Conservation (phyloP, 2,113 vertebrate genomes). For the Brachyhypopomus gauderio region DNA sequence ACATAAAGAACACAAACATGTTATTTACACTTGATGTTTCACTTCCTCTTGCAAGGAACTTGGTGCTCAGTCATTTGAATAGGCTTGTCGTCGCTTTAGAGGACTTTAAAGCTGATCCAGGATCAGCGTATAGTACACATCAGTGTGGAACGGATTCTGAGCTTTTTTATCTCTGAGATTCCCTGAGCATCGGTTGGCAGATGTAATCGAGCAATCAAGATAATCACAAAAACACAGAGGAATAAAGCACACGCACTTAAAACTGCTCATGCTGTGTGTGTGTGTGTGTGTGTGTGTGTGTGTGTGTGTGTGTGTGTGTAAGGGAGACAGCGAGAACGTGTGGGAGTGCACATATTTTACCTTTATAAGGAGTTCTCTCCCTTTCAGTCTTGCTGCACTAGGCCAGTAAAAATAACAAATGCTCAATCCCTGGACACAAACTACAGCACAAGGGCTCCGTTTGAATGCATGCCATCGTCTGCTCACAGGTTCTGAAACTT, state of each 20-base stretch:
- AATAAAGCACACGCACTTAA: neutral
- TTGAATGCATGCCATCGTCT: constrained; percentile 48
- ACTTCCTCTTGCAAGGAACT: too few species aligned
- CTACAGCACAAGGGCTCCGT: constrained; percentile 13
- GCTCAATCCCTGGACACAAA: neutral
- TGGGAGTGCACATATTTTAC: constrained; percentile 67
- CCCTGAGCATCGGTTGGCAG: neutral
- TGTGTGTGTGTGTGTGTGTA: constrained; percentile 24
- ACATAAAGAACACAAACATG: too few species aligned
- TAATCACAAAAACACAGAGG: neutral
- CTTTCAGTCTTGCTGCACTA: constrained; percentile 9
- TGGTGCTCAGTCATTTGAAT: too few species aligned
- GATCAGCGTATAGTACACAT: neutral
- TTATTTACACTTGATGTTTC: too few species aligned
- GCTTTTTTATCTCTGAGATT: neutral
- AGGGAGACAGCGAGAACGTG: constrained; percentile 3
- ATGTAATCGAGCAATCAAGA: constrained; percentile 9
- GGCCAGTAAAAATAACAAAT: constrained; percentile 40
- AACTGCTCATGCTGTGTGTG: constrained; percentile 19
- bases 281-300: constrained; percentile 33
- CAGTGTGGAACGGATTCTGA: neutral
- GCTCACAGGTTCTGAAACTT: constrained; percentile 50
- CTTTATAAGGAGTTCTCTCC: constrained; percentile 71
- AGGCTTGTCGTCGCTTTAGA: neutral
- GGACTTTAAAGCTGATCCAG: neutral